Evolutionary conservation across 2,888 invertebrate species (phyloP).

Genomic region (Ashinkailepas kermadecensis): DNA sequence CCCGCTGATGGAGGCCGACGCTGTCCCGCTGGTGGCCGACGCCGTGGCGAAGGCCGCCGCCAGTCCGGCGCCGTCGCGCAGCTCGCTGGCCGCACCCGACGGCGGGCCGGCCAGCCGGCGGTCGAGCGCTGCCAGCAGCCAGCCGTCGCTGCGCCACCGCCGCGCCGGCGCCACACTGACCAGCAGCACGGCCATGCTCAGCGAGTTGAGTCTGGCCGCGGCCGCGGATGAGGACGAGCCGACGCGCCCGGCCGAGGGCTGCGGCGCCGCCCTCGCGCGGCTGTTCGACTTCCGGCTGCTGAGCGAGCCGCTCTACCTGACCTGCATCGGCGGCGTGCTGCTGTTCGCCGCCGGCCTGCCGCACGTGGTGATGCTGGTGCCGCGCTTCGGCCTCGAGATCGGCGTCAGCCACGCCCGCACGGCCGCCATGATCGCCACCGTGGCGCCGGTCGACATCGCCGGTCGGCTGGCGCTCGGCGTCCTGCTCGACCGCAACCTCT

Average conservation of each 20-base stretch:
- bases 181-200: background rate
- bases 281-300: background rate
- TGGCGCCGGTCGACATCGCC: background rate
- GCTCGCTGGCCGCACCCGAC: background rate
- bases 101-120: background rate
- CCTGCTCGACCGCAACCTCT: background rate
- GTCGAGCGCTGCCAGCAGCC: background rate
- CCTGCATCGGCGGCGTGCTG: background rate
- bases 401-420: background rate
- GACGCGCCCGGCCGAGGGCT: background rate
- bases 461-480: background rate
- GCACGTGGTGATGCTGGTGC: background rate
- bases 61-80: background rate
- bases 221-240: too few species aligned
- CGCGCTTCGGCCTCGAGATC: constrained; percentile 6
- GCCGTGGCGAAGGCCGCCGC: too few species aligned
- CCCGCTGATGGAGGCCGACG: too few species aligned
- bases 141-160: background rate
- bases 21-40: too few species aligned
- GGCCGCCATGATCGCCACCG: background rate
- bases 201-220: background rate
- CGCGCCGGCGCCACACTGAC: background rate
- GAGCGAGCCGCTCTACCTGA: background rate
- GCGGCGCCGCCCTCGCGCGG: background rate
- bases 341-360: background rate